Base-by-base conservation (phyloP, 2,113 vertebrate genomes). In the Scatophagus argus region DNA sequence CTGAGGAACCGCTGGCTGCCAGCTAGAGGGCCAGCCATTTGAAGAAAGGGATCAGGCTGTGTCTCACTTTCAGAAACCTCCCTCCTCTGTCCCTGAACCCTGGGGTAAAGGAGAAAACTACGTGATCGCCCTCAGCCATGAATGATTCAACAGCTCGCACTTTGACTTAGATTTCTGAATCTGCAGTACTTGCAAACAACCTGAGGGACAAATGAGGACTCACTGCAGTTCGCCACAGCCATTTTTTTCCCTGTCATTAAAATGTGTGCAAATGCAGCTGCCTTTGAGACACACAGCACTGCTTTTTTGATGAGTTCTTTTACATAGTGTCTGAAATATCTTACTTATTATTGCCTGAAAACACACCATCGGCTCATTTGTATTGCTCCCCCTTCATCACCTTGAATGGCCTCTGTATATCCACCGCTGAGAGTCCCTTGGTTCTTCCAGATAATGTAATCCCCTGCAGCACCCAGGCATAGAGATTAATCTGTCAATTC, bases 131-230 rank as follows among this genome's bases (percentile, higher is more conserved):
- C 55, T 46, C 31, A 31, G 77, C 73, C 67, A 89, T 88, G 62
- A 90, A 89, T 87, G 82, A 90, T 89, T 89, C 68, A 90, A 66
- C 71, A 83, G 82, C 81, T 85, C 79, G 71, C 78, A 55, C 76
- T n/a, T n/a, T 47, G 72, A 56, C 79, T 75, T 47, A 49, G 75
- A 70, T 77, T 79, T 86, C 67, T 82, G 63, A 87, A 68, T 77
- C 52, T 78, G 73, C 74, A 39, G n/a, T 58, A 8, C 23, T 76
- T 36, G 13, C 43, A 78, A 83, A 84, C 66, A 82, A 77, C 67
- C 79, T 46, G 8, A 31, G 44, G 80, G 47, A 38, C n/a, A 55
- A 69, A 73, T 38, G 34, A 71, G 39, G 27, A 77, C 25, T 84
- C 72, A 38, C 32, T 39, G 23, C 39, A 55, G 44, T n/a, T 84